These are phyloP conservation scores for Eulithis prunata DNA, from an alignment of 2,888 invertebrate species.

Conservation along the genomic window DNA sequence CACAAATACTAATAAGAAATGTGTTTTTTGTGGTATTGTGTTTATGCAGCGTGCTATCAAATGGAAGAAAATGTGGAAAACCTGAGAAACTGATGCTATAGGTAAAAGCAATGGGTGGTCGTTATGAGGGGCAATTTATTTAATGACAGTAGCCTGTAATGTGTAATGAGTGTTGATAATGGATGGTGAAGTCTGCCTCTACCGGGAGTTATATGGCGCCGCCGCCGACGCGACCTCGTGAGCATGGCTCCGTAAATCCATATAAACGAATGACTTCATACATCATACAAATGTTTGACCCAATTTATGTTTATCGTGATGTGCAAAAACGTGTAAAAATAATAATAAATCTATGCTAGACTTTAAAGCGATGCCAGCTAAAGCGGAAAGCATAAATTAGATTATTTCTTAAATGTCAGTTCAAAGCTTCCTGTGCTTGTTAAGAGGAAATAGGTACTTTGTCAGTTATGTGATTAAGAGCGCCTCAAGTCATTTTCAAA, in stretches of 20 bases:
- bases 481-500: slow-evolving; percentile 1
- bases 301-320: slow-evolving; percentile 43
- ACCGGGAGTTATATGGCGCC: slow-evolving; percentile 31
- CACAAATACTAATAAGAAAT: slow-evolving; percentile 28
- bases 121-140: slow-evolving; percentile 65
- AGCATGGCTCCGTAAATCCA: slow-evolving; percentile 53
- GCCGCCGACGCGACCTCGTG: slow-evolving; percentile 48
- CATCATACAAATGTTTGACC: slow-evolving; percentile 48
- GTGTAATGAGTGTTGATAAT: slow-evolving; percentile 43
- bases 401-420: slow-evolving; percentile 3
- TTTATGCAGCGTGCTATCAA: slow-evolving; percentile 34
- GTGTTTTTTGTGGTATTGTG: slow-evolving; percentile 38
- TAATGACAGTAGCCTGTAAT: slow-evolving; percentile 56
- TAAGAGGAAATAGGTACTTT: slow-evolving; percentile 8
- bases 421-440: slow-evolving; percentile 12
- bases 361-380: slow-evolving; percentile 14
- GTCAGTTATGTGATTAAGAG: slow-evolving; percentile 10
- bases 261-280: slow-evolving; percentile 57
- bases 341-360: slow-evolving; percentile 6
- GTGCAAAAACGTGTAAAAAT: slow-evolving; percentile 34
- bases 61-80: slow-evolving; percentile 54
- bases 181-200: slow-evolving; percentile 39
- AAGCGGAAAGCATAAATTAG: slow-evolving; percentile 14
- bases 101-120: slow-evolving; percentile 56
- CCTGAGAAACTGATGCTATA: slow-evolving; percentile 61